Percentiles rank a stretch among this genome's conserved stretches.
These are phyloP conservation scores for Micoletzkya japonica DNA, from an alignment of 2,888 invertebrate species.

Conservation along the genomic window DNA sequence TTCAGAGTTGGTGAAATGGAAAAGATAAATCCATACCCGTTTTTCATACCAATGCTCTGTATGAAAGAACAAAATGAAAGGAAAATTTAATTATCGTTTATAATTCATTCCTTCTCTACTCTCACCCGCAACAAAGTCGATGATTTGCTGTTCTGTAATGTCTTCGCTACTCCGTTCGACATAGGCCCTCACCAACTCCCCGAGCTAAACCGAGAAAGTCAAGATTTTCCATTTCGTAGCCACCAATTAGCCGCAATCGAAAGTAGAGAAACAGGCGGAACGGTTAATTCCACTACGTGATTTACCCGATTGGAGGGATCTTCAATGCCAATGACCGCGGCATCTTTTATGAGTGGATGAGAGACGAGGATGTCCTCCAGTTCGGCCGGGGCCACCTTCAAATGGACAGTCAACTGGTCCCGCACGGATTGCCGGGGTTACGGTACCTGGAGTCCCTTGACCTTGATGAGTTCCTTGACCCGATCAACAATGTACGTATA, in stretches of 20 bases:
- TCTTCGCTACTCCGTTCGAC: slow-evolving; percentile 33
- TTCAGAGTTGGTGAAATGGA: neutral
- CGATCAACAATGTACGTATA: slow-evolving; percentile 23
- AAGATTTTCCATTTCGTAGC: no score
- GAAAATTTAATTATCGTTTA: no score
- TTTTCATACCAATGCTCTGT: no score
- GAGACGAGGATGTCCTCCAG: slow-evolving; percentile 79
- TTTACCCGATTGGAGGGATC: no score
- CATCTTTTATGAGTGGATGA: slow-evolving; percentile 76
- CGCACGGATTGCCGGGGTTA: neutral
- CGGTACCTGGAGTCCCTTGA: slow-evolving; percentile 19
- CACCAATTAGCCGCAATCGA: no score
- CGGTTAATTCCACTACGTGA: no score
- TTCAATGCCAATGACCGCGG: slow-evolving; percentile 80
- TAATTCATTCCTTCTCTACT: no score
- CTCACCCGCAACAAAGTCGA: slow-evolving; percentile 30
- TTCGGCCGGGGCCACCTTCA: slow-evolving; percentile 80
- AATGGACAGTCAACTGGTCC: no score
- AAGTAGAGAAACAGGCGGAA: no score
- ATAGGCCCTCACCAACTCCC: slow-evolving; percentile 65
- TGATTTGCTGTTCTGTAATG: slow-evolving; percentile 27
- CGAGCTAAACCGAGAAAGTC: slow-evolving; percentile 36
- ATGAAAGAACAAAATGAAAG: no score
- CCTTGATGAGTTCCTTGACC: slow-evolving; percentile 25
- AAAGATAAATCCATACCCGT: no score